Base-by-base conservation (phyloP, 2,113 vertebrate species). In the Varanus salvator region DNA sequence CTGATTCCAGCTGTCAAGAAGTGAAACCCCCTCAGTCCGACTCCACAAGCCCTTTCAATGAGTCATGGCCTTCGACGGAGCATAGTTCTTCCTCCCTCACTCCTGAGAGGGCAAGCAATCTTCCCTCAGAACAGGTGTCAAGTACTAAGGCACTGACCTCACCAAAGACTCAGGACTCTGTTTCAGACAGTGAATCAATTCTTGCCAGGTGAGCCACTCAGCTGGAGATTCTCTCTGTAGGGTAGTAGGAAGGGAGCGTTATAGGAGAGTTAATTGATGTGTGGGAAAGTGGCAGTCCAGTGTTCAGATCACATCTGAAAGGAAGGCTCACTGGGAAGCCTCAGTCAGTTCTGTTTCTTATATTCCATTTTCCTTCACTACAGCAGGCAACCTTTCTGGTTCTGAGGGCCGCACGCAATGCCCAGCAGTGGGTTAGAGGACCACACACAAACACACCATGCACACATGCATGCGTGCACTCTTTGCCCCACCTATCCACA, bases 1-100 rank as follows among this genome's bases (percentile, higher is more conserved):
- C 89, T 31, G 93, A 87, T 69, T 50, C 71, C 25, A 77, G 91
- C 9, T 57, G 48, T 44, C 14, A 57, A 38, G 83, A 91, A 21
- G 85, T 69, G 12, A 1, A 72, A 64, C 50, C 38, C 78, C 60
- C 91, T 1, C 86, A 94, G 71, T 85, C 84, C 0, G 93, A 95
- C 57, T 92, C 87, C 76, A 80, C 95, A n/a, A 94, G 95, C 76
- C 95, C 89, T 71, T 97, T 95, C 87, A 92, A 95, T 25, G 97
- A 98, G 44, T 97, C 96, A 31, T 98, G 98, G 97, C 96, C 97
- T 3, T 98, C 97, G 9, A 95, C 96, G 19, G 97, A 97, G 17
- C 92, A 85, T 7, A 90, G 91, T 83, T 97, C 95, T 31, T 64
- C 91, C 34, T 76, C 82, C 85, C 88, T 88, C 29, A 86, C 95